Percentiles rank a stretch among this genome's conserved stretches.
phyloP scores from a whole-genome alignment of 2,113 vertebrate genomes.

The Hippopotamus amphibius region DNA sequence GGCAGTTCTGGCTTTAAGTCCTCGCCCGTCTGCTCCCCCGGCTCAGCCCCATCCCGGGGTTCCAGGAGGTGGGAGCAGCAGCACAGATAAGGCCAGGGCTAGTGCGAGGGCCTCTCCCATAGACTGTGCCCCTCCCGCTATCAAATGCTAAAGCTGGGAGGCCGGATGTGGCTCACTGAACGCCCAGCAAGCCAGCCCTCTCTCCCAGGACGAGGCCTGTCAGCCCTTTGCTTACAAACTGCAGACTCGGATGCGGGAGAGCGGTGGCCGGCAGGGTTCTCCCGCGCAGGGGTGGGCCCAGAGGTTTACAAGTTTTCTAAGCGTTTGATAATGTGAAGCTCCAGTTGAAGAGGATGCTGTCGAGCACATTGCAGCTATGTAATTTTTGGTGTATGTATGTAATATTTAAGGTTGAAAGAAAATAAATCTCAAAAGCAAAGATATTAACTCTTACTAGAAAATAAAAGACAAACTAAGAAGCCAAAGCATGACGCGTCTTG shows the following conservation, averaged over 20 bases:
- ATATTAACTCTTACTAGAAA: slow-evolving; percentile 81
- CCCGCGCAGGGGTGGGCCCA: slow-evolving; percentile 70
- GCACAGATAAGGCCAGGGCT: background rate
- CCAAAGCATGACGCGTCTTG: slow-evolving; percentile 98
- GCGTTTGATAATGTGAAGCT: slow-evolving; percentile 93
- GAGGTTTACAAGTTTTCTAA: slow-evolving; percentile 89
- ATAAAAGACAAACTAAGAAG: slow-evolving; percentile 86
- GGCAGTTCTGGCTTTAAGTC: background rate
- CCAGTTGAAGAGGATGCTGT: slow-evolving; percentile 83
- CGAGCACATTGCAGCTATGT: slow-evolving; percentile 89
- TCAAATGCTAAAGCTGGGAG: background rate
- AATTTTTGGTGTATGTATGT: slow-evolving; percentile 91
- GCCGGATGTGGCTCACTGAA: background rate
- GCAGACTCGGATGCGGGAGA: background rate
- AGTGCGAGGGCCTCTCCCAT: background rate
- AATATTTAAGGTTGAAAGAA: slow-evolving; percentile 90
- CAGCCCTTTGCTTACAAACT: background rate
- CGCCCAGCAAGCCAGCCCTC: background rate
- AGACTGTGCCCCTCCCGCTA: background rate
- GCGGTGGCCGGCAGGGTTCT: background rate
- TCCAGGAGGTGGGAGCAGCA: background rate
- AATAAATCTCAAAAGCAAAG: slow-evolving; percentile 83
- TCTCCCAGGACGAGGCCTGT: background rate
- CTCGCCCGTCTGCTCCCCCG: background rate
- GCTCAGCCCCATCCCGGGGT: background rate